Evolutionary conservation across 92 coral and sea anemone species (phyloP), one percentile per base, ranked within the genome.

Genomic region (Scolanthus callimorphus): DNA sequence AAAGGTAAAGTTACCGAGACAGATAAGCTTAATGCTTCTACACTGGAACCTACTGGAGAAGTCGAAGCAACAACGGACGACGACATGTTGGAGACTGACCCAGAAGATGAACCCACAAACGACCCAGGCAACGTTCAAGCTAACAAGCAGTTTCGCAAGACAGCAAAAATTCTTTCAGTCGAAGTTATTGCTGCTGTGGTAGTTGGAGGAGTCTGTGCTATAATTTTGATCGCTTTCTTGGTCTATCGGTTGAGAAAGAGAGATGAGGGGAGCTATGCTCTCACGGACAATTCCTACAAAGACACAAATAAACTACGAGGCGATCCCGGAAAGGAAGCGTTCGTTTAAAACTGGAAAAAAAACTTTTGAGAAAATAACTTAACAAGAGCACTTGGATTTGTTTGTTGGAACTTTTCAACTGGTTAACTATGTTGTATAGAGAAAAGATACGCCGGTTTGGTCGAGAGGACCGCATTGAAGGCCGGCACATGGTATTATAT

Each of bases 111-210:
- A 10, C 44, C 27, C 26, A 39, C 27, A 4, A 20, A 41, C 11
- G 58, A 45, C n/a, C 76, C 53, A 2, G 78, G 50, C 17, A 53
- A 67, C 47, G 54, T 67, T 17, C 34, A 73, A 20, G 70, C 73
- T 0, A 26, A 30, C 12, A 52, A 25, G 2, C 70, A 28, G 15
- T 55, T 63, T 25, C 56, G 51, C 23, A 55, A 47, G 12, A 70
- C 39, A 0, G 31, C 64, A 17, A 25, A 52, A 23, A 88, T 85
- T 39, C 80, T 92, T 8, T 83, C 97, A 4, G 76, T 79, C 28
- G 97, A 92, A 78, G 97, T 92, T 3, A 81, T 84, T 21, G 96
- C 96, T 11, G 97, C 96, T 9, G 95, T 92, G 29, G 89, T 88
- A 29, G 97, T 85, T 38, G 95, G 97, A 31, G 97, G 97, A n/a